Percentiles rank a stretch among this genome's conserved stretches.
phyloP scores from a whole-genome alignment of 2,888 invertebrate genomes.

The Lomographa bimaculata region DNA sequence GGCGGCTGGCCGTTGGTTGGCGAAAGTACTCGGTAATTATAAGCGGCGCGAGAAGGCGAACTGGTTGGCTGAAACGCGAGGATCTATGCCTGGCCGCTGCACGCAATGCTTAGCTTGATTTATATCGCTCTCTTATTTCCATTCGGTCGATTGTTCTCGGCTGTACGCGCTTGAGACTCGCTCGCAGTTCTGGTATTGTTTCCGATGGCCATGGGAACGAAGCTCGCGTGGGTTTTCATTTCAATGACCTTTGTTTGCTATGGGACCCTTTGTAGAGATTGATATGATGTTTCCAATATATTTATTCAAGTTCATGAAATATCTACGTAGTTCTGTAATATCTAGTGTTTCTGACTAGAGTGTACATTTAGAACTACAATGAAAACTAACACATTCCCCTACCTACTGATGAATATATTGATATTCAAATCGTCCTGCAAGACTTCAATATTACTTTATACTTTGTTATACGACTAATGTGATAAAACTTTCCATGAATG shows the following conservation, averaged over 20 bases:
- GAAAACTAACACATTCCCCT: conserved; percentile 5
- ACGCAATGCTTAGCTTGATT: conserved; percentile 80
- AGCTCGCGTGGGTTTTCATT: conserved; percentile 55
- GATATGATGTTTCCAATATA: too few species aligned
- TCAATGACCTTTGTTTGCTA: conserved; percentile 61
- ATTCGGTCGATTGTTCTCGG: conserved; percentile 74
- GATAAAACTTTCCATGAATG: conserved; percentile 34
- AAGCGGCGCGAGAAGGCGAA: conserved; percentile 67
- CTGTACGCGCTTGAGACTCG: conserved; percentile 65
- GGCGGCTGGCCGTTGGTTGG: conserved; percentile 65
- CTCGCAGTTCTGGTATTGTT: conserved; percentile 72
- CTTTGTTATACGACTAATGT: conserved; percentile 22
- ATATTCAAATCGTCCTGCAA: conserved; percentile 17
- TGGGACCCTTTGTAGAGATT: conserved; percentile 37
- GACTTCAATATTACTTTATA: conserved; percentile 21
- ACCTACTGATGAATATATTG: conserved; percentile 1
- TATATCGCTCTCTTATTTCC: conserved; percentile 78
- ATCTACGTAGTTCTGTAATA: background rate
- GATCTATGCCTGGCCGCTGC: conserved; percentile 74
- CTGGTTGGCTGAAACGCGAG: conserved; percentile 69
- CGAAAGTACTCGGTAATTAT: conserved; percentile 82
- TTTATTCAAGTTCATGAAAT: conserved; percentile 52
- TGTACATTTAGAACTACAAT: background rate
- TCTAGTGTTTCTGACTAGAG: too few species aligned
- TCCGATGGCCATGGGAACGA: conserved; percentile 69